Base-by-base conservation (phyloP, 2,797 vertebrate species). In the Ambastaia sidthimunki region DNA sequence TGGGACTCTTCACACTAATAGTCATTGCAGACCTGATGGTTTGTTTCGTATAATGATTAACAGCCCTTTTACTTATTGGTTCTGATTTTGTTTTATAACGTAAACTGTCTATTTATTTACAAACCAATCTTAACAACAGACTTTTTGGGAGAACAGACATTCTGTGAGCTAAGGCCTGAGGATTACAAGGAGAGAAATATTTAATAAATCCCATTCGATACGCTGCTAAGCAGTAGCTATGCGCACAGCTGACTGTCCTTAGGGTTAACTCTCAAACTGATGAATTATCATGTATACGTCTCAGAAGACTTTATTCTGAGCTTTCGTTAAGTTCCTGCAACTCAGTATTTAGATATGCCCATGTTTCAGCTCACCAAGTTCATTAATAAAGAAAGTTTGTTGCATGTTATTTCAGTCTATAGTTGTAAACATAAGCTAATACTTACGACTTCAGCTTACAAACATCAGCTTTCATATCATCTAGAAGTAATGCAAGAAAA, bases 181-280 rank as follows among this genome's bases (percentile, higher is more conserved):
- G 67, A 78, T 71, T 78, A 71, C 76, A 71, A 12, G 65, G 28
- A 13, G 19, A 21, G 41, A 71, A 41, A 71, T 71, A 41, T 44
- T 71, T 71, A 0, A 6, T 25, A 71, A 54, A 78, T 71, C 68
- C 57, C 3, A 18, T 78, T n/a, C 3, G 28, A 63, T 37, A 78
- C 19, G 28, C 41, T 7, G 23, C 23, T 70, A 23, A 59, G 47
- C 23, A 21, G 23, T 44, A 41, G 65, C 52, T 44, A 18, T 48
- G 18, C 15, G 21, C 37, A 47, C 68, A 47, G 19, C 4, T 69
- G 18, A 2, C 37, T 44, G 19, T 23, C 59, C 18, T 77, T 18
- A 63, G 23, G 15, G 23, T 3, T 50, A 75, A 31, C 18, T 59
- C 13, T 47, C 50, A 28, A 34, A 15, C 48, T 59, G 19, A 59